Percentiles rank a stretch among this genome's conserved stretches.
Conservation (phyloP, 53 echinoderm and acorn worm genomes). For the Antedon mediterranea region DNA sequence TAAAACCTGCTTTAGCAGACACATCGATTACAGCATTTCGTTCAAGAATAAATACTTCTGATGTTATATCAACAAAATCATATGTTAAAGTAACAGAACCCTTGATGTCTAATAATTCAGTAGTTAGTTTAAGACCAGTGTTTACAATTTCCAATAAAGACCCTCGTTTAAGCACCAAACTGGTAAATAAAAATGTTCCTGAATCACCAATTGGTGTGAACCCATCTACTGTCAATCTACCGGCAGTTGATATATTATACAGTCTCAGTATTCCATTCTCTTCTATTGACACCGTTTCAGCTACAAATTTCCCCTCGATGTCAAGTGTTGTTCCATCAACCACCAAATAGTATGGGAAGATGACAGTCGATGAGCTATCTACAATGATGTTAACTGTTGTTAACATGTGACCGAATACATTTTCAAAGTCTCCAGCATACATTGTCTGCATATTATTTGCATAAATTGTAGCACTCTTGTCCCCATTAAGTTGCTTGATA, state of each 20-base stretch:
- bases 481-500: constrained; percentile 34
- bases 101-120: constrained; percentile 60
- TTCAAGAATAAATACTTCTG: constrained; percentile 38
- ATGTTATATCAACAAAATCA: constrained; percentile 48
- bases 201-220: constrained; percentile 22
- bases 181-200: constrained; percentile 42
- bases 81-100: constrained; percentile 32
- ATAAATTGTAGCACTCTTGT: constrained; percentile 45
- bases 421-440: constrained; percentile 26
- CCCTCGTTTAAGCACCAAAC: constrained; percentile 36
- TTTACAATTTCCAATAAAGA: constrained; percentile 20
- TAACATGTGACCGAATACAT: constrained; percentile 20
- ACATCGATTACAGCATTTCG: constrained; percentile 57
- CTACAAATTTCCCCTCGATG: constrained; percentile 38
- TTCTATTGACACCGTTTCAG: constrained; percentile 39
- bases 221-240: constrained; percentile 16
- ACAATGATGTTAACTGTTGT: constrained; percentile 42
- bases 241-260: constrained; percentile 20
- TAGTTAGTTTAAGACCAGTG: constrained; percentile 33
- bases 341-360: constrained; percentile 43
- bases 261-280: constrained; percentile 34
- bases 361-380: constrained; percentile 23
- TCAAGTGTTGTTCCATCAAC: constrained; percentile 47
- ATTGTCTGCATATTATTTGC: constrained; percentile 29
- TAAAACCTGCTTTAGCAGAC: constrained; percentile 25